phyloP scores from a whole-genome alignment of 2,888 invertebrate genomes.

The Drosophila atroscutellata region DNA sequence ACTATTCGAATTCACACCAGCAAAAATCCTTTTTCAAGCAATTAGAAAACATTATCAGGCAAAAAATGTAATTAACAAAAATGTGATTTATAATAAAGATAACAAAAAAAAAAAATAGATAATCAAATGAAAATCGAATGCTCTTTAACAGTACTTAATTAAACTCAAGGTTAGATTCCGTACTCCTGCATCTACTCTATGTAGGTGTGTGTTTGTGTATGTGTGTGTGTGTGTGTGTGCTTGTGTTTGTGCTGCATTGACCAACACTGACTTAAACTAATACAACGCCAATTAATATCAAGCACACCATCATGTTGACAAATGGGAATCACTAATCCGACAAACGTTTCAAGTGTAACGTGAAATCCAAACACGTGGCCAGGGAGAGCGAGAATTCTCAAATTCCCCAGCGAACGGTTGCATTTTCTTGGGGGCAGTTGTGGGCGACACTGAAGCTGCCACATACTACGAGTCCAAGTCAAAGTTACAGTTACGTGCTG shows the following conservation, averaged over 20 bases:
- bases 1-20: not conserved
- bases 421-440: constrained; percentile 31
- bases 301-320: constrained; percentile 73
- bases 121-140: not conserved
- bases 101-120: not conserved
- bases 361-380: constrained; percentile 74
- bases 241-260: constrained; percentile 1
- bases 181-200: not conserved
- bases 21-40: not conserved
- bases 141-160: constrained; percentile 15
- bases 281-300: constrained; percentile 72
- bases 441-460: constrained; percentile 47
- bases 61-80: constrained; percentile 4
- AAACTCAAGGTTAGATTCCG: constrained; percentile 18
- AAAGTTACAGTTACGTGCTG: constrained; percentile 17
- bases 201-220: accelerated
- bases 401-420: constrained; percentile 68
- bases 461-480: constrained; percentile 2
- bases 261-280: constrained; percentile 61
- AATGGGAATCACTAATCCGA: constrained; percentile 76
- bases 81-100: not conserved
- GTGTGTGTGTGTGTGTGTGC: not conserved
- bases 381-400: constrained; percentile 38
- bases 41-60: constrained; percentile 10
- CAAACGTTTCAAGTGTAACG: constrained; percentile 57